Evolutionary conservation across 2,797 vertebrate species (phyloP).

Genomic region (Ataeniobius toweri): DNA sequence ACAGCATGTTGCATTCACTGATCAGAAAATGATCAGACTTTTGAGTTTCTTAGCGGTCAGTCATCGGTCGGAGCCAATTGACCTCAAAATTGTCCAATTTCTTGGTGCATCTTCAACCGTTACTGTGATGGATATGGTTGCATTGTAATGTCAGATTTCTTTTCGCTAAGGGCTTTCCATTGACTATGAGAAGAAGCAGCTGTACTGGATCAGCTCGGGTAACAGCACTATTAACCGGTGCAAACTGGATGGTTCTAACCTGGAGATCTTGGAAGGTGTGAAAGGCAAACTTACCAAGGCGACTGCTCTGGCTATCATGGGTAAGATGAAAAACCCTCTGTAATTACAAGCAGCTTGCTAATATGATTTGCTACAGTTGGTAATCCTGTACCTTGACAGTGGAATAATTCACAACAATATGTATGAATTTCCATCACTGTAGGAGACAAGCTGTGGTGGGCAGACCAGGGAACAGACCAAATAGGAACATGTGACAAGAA

Average conservation of each 20-base stretch:
- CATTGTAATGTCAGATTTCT: not conserved
- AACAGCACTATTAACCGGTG: constrained; percentile 91
- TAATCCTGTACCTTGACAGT: not conserved
- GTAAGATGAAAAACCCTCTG: constrained; percentile 72
- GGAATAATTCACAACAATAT: not conserved
- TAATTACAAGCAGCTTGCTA: not conserved
- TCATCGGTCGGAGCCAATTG: not conserved
- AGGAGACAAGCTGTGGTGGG: constrained; percentile 98
- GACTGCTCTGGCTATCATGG: constrained; percentile 95
- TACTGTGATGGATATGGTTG: not conserved
- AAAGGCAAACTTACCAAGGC: constrained; percentile 90
- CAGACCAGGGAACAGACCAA: constrained; percentile 93
- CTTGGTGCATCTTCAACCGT: not conserved
- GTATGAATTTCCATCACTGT: not conserved
- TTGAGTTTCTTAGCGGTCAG: not conserved
- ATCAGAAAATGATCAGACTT: not conserved
- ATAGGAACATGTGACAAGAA: constrained; percentile 95
- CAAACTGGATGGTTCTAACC: constrained; percentile 85
- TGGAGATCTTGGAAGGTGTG: constrained; percentile 84
- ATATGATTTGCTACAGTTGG: not conserved
- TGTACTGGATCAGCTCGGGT: constrained; percentile 97
- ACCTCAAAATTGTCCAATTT: not conserved
- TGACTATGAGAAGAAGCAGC: constrained; percentile 87
- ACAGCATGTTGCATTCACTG: not conserved
- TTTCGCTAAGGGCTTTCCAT: constrained; percentile 88